These are phyloP conservation scores for Coecobrya sp. DNA, from an alignment of 2,888 invertebrate species.

Conservation along the genomic window DNA sequence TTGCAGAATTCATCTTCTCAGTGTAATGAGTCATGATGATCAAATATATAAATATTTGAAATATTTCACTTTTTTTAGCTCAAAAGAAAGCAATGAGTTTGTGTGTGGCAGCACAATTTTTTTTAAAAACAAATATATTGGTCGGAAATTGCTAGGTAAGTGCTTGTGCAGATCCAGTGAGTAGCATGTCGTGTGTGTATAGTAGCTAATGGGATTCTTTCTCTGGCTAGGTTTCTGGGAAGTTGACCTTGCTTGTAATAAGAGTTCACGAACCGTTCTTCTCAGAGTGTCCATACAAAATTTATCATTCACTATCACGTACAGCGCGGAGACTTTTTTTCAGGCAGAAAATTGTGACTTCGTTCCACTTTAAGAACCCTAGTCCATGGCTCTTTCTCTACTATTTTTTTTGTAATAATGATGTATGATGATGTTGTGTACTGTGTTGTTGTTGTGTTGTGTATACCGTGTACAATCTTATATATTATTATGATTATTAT, in stretches of 20 bases:
- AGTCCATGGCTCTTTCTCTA: conserved; percentile 53
- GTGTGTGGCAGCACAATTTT: background rate
- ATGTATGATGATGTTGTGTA: conserved; percentile 48
- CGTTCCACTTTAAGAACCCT: conserved; percentile 76
- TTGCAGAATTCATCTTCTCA: background rate
- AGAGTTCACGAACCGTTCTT: conserved; percentile 75
- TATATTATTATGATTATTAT: background rate
- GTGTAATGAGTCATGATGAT: background rate
- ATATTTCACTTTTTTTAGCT: background rate
- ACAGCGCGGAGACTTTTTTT: conserved; percentile 46
- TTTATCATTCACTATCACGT: conserved; percentile 46
- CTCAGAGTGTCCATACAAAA: conserved; percentile 55
- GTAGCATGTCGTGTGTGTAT: background rate
- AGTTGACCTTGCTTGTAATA: conserved; percentile 71
- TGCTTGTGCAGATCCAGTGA: background rate
- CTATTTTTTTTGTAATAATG: conserved; percentile 39
- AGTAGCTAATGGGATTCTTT: background rate
- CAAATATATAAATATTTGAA: background rate
- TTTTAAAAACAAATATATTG: conserved; percentile 27
- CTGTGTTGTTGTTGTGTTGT: conserved; percentile 11
- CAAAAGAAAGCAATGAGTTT: background rate
- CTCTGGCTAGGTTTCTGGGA: conserved; percentile 60
- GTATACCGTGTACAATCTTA: conserved; percentile 19
- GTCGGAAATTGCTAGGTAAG: background rate
- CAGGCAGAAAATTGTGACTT: conserved; percentile 73